phyloP scores from a whole-genome alignment of 1,140 invertebrate species.

The Laupala kohalensis region DNA sequence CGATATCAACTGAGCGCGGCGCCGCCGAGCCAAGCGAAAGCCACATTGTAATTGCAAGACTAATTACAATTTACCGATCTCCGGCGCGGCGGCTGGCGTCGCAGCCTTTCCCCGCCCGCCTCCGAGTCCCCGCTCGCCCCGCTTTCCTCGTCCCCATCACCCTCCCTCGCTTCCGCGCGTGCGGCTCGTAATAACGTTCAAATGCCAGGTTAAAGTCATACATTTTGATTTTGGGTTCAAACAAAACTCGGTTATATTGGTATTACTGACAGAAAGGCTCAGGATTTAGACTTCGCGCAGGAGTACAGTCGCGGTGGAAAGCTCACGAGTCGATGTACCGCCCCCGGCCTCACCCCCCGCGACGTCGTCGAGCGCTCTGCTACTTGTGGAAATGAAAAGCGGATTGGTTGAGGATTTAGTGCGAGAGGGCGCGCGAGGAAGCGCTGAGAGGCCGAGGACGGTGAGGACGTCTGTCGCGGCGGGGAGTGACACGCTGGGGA shows the following conservation, averaged over 20 bases:
- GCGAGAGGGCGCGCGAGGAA: neutral
- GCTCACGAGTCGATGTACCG: too few relatives aligned
- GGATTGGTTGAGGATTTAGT: slow-evolving; percentile 7
- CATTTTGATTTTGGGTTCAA: neutral
- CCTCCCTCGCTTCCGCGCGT: too few relatives aligned
- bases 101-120: too few relatives aligned
- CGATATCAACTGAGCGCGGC: neutral
- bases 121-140: too few relatives aligned
- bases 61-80: slow-evolving; percentile 1
- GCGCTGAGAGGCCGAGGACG: neutral
- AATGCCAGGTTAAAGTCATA: slow-evolving; percentile 9
- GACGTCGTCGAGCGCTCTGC: neutral
- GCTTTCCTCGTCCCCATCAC: too few relatives aligned
- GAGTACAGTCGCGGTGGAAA: neutral
- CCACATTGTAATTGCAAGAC: slow-evolving; percentile 5
- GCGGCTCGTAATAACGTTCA: slow-evolving; percentile 4
- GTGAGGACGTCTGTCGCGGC: neutral
- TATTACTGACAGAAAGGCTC: slow-evolving; percentile 4
- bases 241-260: slow-evolving; percentile 6
- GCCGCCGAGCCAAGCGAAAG: neutral
- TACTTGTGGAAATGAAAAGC: slow-evolving; percentile 10
- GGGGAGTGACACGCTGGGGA: neutral
- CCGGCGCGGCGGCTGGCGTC: too few relatives aligned
- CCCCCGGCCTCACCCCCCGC: too few relatives aligned
- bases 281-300: slow-evolving; percentile 1